These are phyloP conservation scores for Junonia oenone DNA, from an alignment of 2,888 invertebrate genomes.

Conservation along the genomic window DNA sequence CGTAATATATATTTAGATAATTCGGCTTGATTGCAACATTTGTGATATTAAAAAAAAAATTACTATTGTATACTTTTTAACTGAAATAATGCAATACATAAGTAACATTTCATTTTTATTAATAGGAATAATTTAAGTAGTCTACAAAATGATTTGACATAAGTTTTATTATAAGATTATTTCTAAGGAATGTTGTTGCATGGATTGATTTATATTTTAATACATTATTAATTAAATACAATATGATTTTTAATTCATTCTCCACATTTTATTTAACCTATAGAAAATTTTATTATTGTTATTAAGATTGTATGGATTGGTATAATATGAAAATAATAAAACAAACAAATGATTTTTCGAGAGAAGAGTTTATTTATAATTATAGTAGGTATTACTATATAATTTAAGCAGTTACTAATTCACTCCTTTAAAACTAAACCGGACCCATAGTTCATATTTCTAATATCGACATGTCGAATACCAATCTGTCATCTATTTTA, in stretches of 20 bases:
- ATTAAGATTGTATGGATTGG: too few relatives aligned
- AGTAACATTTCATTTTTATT: too few relatives aligned
- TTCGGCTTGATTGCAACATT: too few relatives aligned
- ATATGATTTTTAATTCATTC: too few relatives aligned
- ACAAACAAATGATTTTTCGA: background rate
- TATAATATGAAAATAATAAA: background rate
- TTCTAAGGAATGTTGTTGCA: background rate
- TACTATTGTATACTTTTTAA: too few relatives aligned
- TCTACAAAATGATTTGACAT: background rate
- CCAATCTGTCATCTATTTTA: background rate
- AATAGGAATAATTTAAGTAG: background rate
- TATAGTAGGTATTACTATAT: background rate
- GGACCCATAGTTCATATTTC: background rate
- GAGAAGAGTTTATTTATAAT: background rate
- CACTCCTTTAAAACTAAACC: background rate
- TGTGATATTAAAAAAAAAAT: too few relatives aligned
- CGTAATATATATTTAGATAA: too few relatives aligned
- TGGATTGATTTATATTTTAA: background rate
- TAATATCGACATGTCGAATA: background rate
- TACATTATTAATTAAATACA: too few relatives aligned
- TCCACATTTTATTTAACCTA: too few relatives aligned
- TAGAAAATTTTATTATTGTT: too few relatives aligned
- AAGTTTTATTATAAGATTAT: background rate
- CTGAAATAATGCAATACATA: too few relatives aligned
- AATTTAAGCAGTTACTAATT: background rate